These are phyloP conservation scores for Delphinapterus leucas DNA, from an alignment of 2,113 vertebrate species.

Conservation along the genomic window DNA sequence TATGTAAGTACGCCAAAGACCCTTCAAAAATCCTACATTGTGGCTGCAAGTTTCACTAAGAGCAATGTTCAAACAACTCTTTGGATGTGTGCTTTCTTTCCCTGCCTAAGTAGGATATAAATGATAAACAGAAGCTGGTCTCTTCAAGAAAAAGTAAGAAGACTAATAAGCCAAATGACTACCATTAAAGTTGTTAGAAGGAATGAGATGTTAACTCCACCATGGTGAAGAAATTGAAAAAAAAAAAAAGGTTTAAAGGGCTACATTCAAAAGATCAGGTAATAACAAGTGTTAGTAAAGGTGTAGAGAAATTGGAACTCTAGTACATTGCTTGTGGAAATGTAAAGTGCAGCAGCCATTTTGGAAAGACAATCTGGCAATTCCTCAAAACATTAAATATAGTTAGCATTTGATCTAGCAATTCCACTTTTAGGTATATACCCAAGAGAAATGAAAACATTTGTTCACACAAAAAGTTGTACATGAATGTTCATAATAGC, in stretches of 20 bases:
- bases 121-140: conserved; percentile 5
- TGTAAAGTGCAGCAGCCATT: background rate
- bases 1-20: background rate
- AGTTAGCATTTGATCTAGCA: background rate
- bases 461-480: background rate
- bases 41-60: background rate
- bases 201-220: background rate
- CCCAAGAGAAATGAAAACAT: background rate
- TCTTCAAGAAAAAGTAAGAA: conserved; percentile 14
- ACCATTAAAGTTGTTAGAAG: background rate
- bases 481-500: background rate
- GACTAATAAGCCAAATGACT: background rate
- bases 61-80: background rate
- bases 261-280: background rate
- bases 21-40: background rate
- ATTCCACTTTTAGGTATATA: conserved; percentile 11
- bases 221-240: background rate
- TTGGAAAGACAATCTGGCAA: background rate
- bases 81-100: background rate
- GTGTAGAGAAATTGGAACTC: background rate
- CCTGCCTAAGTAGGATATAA: background rate
- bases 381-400: background rate
- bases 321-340: background rate
- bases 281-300: background rate
- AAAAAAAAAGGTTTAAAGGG: background rate